Evolutionary conservation across 2,113 vertebrate species (phyloP).

Genomic region (Zosterops japonicus): DNA sequence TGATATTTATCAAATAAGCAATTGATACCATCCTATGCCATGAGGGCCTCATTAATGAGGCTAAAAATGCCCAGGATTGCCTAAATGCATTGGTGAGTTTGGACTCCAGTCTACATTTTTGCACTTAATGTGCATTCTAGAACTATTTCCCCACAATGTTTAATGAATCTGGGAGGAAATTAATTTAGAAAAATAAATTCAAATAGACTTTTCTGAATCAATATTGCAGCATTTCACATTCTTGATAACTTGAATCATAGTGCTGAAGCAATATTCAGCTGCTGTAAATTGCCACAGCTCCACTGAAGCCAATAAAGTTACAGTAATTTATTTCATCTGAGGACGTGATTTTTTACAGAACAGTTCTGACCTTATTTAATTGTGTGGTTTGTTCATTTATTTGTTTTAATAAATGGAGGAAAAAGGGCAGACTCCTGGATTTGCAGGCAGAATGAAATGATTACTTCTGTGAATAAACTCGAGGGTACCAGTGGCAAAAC

Average conservation of each 20-base stretch:
- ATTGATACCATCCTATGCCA: background rate
- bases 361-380: conserved; percentile 2
- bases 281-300: conserved; percentile 14
- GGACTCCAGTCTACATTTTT: background rate
- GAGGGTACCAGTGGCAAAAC: background rate
- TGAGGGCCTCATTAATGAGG: background rate
- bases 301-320: background rate
- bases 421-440: background rate
- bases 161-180: conserved; percentile 15
- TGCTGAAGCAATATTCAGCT: conserved; percentile 13
- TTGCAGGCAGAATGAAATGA: background rate
- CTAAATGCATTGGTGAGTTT: background rate
- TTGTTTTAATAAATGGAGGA: background rate
- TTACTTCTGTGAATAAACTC: background rate
- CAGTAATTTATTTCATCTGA: conserved; percentile 24
- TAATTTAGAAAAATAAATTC: conserved; percentile 40
- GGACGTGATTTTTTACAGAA: conserved; percentile 14
- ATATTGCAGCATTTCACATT: conserved; percentile 40
- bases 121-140: background rate
- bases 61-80: background rate
- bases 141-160: background rate
- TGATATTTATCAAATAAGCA: background rate
- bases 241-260: conserved; percentile 14
- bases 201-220: conserved; percentile 37
- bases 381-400: background rate